A percentile compares a stretch with the other conserved stretches of the same genome.
Evolutionary conservation across 2,113 vertebrate species (phyloP).

Genomic region (Puma concolor): DNA sequence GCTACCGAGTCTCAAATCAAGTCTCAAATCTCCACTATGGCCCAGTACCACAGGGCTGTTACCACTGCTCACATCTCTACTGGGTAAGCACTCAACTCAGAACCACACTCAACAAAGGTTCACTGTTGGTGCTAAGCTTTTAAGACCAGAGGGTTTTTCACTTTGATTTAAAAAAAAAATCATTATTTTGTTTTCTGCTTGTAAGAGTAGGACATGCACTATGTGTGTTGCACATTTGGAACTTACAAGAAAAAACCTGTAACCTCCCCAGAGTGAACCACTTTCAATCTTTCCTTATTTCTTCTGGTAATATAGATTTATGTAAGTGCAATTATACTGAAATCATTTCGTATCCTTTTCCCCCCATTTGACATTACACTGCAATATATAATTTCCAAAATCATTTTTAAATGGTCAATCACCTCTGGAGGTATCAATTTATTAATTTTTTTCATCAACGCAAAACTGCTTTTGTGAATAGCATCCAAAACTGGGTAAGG

Average conservation of each 20-base stretch:
- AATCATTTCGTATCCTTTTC: background rate
- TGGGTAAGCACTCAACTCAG: background rate
- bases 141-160: background rate
- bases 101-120: background rate
- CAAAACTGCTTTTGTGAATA: background rate
- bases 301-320: background rate
- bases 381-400: background rate
- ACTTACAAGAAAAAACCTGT: background rate
- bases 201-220: background rate
- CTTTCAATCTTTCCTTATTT: background rate
- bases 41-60: too few relatives aligned
- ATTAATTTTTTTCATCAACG: background rate
- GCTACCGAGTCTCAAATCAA: fast-evolving
- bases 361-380: background rate
- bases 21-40: too few relatives aligned
- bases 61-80: background rate
- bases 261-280: background rate
- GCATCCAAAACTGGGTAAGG: background rate
- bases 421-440: background rate
- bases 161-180: background rate
- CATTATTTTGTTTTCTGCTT: background rate
- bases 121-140: background rate
- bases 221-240: background rate
- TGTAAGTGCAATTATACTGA: background rate
- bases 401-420: background rate